Evolutionary conservation across 53 echinoderm and acorn worm genomes (phyloP).

Genomic region (Mesocentrotus franciscanus): DNA sequence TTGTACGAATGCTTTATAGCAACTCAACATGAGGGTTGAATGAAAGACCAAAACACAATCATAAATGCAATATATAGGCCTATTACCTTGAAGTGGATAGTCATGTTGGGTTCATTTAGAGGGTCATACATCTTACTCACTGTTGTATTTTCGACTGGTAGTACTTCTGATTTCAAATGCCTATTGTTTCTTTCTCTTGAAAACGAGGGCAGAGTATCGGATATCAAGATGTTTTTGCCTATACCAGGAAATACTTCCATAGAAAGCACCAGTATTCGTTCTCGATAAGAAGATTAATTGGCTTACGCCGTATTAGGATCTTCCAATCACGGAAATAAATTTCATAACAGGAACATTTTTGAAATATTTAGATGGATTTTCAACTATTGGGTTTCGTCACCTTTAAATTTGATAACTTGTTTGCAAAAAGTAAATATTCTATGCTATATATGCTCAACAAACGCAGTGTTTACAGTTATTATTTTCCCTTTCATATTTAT

Average conservation of each 20-base stretch:
- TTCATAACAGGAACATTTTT: not conserved
- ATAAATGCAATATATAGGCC: not conserved
- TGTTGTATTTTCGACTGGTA: not conserved
- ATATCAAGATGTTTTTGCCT: not conserved
- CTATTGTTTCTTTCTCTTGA: not conserved
- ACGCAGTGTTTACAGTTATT: too few relatives aligned
- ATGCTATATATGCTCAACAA: too few relatives aligned
- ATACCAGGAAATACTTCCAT: conserved; percentile 12
- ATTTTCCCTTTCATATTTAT: not conserved
- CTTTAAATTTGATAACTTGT: too few relatives aligned
- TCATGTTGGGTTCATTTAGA: not conserved
- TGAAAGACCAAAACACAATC: not conserved
- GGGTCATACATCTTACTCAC: not conserved
- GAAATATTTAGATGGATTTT: not conserved
- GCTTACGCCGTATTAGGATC: not conserved
- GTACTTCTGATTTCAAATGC: not conserved
- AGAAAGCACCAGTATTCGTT: not conserved
- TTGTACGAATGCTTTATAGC: too few relatives aligned
- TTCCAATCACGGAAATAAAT: not conserved
- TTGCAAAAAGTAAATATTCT: too few relatives aligned
- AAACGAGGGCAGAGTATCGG: not conserved
- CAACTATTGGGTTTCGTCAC: not conserved
- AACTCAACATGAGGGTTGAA: not conserved
- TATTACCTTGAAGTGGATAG: not conserved
- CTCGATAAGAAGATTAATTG: not conserved